phyloP scores from a whole-genome alignment of 2,797 vertebrate species.

The Rhinella marina region DNA sequence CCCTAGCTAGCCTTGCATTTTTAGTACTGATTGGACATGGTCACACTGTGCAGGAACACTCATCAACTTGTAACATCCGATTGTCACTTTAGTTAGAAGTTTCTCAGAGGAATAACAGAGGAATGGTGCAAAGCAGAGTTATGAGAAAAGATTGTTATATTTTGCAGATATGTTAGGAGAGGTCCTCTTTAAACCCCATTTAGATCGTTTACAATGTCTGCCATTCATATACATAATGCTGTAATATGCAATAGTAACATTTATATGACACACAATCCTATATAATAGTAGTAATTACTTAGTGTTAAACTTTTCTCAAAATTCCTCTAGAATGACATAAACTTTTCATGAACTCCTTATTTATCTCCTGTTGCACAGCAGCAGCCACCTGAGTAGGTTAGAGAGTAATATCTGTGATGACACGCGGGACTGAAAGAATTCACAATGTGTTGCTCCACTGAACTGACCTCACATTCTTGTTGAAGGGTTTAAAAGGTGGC shows the following conservation, averaged over 20 bases:
- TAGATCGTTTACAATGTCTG: background rate
- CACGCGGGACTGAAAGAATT: conserved; percentile 28
- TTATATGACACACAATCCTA: background rate
- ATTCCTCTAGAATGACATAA: background rate
- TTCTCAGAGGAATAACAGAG: too few relatives aligned
- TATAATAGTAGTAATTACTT: conserved; percentile 9
- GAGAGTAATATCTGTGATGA: conserved; percentile 40
- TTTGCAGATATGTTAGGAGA: too few relatives aligned
- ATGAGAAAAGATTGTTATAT: too few relatives aligned
- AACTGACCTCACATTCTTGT: conserved; percentile 50
- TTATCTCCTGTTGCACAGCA: background rate
- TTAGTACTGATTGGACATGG: too few relatives aligned
- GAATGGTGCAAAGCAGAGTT: too few relatives aligned
- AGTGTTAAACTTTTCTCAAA: background rate
- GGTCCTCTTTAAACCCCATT: background rate
- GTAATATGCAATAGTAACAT: background rate
- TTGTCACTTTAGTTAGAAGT: too few relatives aligned
- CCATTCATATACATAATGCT: background rate
- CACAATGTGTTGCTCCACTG: conserved; percentile 43
- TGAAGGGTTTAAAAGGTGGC: conserved; percentile 46
- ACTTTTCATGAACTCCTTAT: background rate
- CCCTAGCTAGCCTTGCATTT: too few relatives aligned
- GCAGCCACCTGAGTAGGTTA: conserved; percentile 38
- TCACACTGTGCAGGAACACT: too few relatives aligned
- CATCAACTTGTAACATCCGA: too few relatives aligned